Percentiles rank a stretch among this genome's conserved stretches.
Conservation (phyloP, 2,113 vertebrate genomes). For the Pipa parva region DNA sequence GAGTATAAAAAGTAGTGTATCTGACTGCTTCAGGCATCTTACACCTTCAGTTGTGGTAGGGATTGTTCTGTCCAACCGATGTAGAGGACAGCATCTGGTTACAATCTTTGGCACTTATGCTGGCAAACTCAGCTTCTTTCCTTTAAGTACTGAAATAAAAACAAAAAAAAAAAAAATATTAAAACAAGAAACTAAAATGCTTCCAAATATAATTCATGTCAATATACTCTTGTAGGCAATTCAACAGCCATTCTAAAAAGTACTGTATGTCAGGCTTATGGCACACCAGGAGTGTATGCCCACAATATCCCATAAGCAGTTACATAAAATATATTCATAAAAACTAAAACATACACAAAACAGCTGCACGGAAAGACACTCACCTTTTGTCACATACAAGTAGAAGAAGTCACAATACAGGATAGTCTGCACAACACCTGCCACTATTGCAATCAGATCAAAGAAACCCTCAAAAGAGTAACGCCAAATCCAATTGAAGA, state of each 20-base stretch:
- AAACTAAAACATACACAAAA: too few relatives aligned
- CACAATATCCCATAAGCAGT: too few relatives aligned
- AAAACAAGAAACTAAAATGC: slow-evolving; percentile 16
- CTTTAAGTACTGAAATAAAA: slow-evolving; percentile 83
- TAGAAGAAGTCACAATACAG: slow-evolving; percentile 99
- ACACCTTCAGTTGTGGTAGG: slow-evolving; percentile 65
- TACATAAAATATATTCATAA: too few relatives aligned
- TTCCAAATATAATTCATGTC: not conserved
- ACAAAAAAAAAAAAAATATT: slow-evolving; percentile 8
- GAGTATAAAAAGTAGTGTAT: slow-evolving; percentile 67
- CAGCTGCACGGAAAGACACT: slow-evolving; percentile 40
- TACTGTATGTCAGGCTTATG: too few relatives aligned
- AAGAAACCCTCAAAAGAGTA: slow-evolving; percentile 98
- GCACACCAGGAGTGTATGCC: too few relatives aligned
- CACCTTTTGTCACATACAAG: slow-evolving; percentile 98
- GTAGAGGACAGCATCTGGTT: slow-evolving; percentile 71
- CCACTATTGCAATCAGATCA: slow-evolving; percentile 96
- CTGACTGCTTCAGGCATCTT: slow-evolving; percentile 87
- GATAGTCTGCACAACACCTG: slow-evolving; percentile 95
- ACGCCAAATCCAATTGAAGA: slow-evolving; percentile 99
- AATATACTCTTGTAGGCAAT: too few relatives aligned
- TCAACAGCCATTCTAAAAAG: too few relatives aligned
- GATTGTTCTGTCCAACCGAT: slow-evolving; percentile 68
- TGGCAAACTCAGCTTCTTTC: slow-evolving; percentile 99
- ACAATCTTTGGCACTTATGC: slow-evolving; percentile 85